Conservation (phyloP, 2,888 invertebrate species). For the Dysmachus trigonus region DNA sequence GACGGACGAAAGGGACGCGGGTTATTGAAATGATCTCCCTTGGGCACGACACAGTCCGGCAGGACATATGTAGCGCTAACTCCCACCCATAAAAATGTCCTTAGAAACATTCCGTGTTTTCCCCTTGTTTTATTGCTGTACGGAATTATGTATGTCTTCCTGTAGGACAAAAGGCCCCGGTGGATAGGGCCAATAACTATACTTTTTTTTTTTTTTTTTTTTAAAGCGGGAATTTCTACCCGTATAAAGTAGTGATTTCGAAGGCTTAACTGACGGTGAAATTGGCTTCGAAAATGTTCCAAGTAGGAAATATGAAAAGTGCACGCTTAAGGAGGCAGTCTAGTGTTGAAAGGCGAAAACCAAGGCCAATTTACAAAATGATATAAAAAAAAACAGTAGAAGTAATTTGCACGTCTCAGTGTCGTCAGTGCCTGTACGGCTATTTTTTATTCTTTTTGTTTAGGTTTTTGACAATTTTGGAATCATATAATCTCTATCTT, state of each 20-base stretch:
- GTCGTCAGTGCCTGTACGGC: too few species aligned
- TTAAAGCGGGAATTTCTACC: neutral
- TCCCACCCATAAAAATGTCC: slow-evolving; percentile 3
- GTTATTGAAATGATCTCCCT: slow-evolving; percentile 14
- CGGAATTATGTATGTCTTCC: neutral
- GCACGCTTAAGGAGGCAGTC: too few species aligned
- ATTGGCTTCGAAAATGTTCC: neutral
- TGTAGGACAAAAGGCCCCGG: neutral
- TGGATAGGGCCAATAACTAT: neutral
- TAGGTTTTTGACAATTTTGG: too few species aligned
- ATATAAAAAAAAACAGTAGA: too few species aligned
- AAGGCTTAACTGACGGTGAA: neutral
- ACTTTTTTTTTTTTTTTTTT: too few species aligned
- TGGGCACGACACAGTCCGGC: neutral
- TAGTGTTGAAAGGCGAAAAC: too few species aligned
- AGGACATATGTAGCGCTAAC: neutral
- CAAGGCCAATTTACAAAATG: too few species aligned
- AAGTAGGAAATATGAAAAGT: neutral
- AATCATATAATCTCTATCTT: too few species aligned
- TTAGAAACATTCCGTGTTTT: neutral
- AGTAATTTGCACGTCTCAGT: too few species aligned
- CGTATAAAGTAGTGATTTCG: too few species aligned
- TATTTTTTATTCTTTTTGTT: too few species aligned
- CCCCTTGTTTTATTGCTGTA: neutral
- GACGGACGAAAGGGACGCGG: neutral